phyloP scores from a whole-genome alignment of 2,888 invertebrate genomes.

The Aplocera efformata region DNA sequence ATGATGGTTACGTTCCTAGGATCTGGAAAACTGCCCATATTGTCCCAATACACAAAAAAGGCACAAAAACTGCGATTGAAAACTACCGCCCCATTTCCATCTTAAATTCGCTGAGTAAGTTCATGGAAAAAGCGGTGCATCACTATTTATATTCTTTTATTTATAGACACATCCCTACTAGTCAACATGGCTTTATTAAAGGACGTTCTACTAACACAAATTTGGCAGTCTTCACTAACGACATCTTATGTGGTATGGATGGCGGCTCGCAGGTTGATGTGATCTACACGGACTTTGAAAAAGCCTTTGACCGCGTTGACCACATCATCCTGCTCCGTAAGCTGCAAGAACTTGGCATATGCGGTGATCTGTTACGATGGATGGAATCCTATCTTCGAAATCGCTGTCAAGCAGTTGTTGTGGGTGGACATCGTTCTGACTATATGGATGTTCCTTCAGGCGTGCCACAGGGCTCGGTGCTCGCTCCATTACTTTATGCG shows the following conservation, averaged over 20 bases:
- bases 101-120: no score
- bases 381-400: slow-evolving; percentile 15
- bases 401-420: slow-evolving; percentile 14
- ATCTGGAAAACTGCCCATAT: background rate
- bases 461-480: slow-evolving; percentile 28
- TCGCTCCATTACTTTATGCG: slow-evolving; percentile 20
- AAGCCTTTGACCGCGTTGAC: slow-evolving; percentile 23
- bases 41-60: background rate
- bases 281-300: slow-evolving; percentile 23
- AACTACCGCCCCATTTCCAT: background rate
- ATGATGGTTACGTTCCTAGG: no score
- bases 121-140: background rate
- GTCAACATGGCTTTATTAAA: background rate
- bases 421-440: slow-evolving; percentile 17
- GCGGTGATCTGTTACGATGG: slow-evolving; percentile 19
- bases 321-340: slow-evolving; percentile 13
- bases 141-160: background rate
- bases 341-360: slow-evolving; percentile 10
- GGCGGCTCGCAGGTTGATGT: slow-evolving; percentile 18
- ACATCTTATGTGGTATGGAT: slow-evolving; percentile 4
- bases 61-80: slow-evolving; percentile 1
- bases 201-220: background rate
- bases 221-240: background rate
- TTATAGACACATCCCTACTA: background rate
- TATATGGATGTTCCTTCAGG: slow-evolving; percentile 19